phyloP scores from a whole-genome alignment of 2,797 vertebrate genomes.

The Diplodus sargus region DNA sequence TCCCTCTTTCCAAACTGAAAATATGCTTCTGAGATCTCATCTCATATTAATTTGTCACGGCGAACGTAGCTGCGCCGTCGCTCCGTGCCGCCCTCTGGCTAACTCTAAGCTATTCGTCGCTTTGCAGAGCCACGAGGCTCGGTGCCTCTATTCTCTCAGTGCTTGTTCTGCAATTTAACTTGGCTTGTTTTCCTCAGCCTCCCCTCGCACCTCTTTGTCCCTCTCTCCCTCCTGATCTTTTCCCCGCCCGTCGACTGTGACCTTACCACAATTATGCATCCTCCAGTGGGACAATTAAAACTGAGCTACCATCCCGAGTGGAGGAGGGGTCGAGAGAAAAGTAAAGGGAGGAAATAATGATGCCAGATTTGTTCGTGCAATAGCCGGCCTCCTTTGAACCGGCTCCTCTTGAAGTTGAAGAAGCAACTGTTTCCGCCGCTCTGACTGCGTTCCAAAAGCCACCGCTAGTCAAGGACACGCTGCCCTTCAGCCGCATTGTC shows the following conservation, averaged over 20 bases:
- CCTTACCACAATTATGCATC: constrained; percentile 64
- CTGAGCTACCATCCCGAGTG: constrained; percentile 46
- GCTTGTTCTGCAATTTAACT: constrained; percentile 62
- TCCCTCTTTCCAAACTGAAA: constrained; percentile 60
- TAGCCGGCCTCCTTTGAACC: constrained; percentile 62
- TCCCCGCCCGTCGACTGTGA: constrained; percentile 49
- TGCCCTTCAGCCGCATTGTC: constrained; percentile 61
- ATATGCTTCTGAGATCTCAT: constrained; percentile 75
- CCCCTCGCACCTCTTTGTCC: constrained; percentile 31
- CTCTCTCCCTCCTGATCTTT: constrained; percentile 30
- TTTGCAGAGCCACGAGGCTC: constrained; percentile 26
- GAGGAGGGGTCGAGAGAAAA: not conserved
- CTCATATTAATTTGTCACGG: constrained; percentile 78
- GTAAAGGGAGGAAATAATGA: constrained; percentile 64
- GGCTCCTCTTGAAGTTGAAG: constrained; percentile 59
- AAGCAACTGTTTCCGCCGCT: constrained; percentile 38
- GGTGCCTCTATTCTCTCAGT: constrained; percentile 25
- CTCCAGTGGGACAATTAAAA: constrained; percentile 81
- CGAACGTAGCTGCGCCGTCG: constrained; percentile 44
- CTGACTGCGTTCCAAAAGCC: constrained; percentile 49
- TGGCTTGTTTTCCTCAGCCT: constrained; percentile 57
- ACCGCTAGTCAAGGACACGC: constrained; percentile 61
- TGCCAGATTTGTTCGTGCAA: constrained; percentile 57
- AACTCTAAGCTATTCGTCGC: constrained; percentile 53
- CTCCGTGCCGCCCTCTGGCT: constrained; percentile 67